Conservation (phyloP, 2,888 invertebrate genomes). For the Lithodes maja region DNA sequence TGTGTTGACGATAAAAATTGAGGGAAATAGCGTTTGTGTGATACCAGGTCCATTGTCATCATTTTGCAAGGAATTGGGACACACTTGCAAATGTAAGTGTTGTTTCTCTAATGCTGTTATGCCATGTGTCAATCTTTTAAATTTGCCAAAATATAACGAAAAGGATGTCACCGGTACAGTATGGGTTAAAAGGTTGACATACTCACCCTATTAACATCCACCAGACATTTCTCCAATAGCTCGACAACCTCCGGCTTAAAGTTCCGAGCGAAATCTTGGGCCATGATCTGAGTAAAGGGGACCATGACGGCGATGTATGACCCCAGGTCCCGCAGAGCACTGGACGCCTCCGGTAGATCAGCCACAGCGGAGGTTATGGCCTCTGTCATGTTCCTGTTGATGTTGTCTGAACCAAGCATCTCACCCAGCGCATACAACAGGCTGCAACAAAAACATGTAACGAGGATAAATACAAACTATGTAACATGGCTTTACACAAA, state of each 20-base stretch:
- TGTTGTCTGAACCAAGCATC: not conserved
- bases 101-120: not conserved
- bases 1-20: too few species aligned
- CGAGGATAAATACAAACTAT: too few species aligned
- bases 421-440: conserved; percentile 27
- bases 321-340: conserved; percentile 21
- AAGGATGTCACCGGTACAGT: too few species aligned
- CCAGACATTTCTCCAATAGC: not conserved
- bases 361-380: not conserved
- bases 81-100: not conserved
- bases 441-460: conserved; percentile 12
- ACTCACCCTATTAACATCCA: conserved; percentile 58
- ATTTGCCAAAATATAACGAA: too few species aligned
- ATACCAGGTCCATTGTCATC: too few species aligned
- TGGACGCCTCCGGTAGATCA: not conserved
- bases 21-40: too few species aligned
- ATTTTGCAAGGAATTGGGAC: not conserved
- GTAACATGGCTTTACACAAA: too few species aligned
- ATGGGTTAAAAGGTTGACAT: too few species aligned
- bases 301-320: conserved; percentile 31
- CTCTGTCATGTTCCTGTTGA: not conserved
- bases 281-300: conserved; percentile 21
- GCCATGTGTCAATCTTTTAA: too few species aligned
- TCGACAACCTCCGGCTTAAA: conserved; percentile 15
- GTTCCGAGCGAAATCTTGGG: not conserved